Evolutionary conservation across 2,888 invertebrate genomes (phyloP), one percentile per base, ranked within the genome.

Genomic region (Meta bourneti): DNA sequence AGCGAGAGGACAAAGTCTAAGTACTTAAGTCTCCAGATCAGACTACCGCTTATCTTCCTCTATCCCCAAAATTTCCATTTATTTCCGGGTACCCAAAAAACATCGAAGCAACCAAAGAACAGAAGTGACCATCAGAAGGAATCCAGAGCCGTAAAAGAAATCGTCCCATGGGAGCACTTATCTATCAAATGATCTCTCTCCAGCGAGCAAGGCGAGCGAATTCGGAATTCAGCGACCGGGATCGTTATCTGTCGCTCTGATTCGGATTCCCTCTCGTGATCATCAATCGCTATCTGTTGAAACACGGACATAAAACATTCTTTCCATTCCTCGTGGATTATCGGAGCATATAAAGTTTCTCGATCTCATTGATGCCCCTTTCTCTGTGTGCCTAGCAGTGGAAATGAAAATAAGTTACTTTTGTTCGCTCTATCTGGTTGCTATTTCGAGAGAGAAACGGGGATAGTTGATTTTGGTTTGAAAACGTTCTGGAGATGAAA

Each of bases 241-340:
- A 75, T 75, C 74, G 74, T 72, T 84, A 75, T 74, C 74, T 51
- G 52, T 75, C 54, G 75, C n/a, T 34, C 75, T 51, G 84, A 82
- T 51, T 61, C 11, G 82, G 20, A 19, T 20, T 81, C 49, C 48
- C 2, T 48, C 2, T 13, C 70, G 70, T n/a, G 49, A 70, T 20
- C 52, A 19, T 20, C 54, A 51, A 19, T 74, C 52, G 48, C 20
- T 74, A 74, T 74, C 20, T 48, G 49, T 49, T 77, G 77, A 49
- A 51, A 77, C 77, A n/a, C 77, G 49, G 16, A 54, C 34, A 16
- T 20, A 20, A 34, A 20, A 20, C 19, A 34, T 83, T 74, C 16
- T 48, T 61, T 16, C 16, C 61, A 11, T 11, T 11, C 13, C 61
- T 61, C 61, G 61, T 61, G 61, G 8, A 13, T 9, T 61, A 61